Conservation (phyloP, 2,113 vertebrate genomes). For the Cyphomyrus plagiostoma region DNA sequence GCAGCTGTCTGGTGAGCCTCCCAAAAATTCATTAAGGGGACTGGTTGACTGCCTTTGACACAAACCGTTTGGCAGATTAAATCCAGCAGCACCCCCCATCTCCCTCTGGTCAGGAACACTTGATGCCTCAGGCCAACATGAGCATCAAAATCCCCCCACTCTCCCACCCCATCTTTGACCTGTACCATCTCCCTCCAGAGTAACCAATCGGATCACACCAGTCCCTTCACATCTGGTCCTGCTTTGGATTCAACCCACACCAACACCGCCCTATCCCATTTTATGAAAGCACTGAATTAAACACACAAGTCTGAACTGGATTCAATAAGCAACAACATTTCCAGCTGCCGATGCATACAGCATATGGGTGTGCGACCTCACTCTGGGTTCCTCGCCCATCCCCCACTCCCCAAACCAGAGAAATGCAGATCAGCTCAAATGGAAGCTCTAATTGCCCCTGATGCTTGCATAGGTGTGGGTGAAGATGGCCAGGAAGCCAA, state of each 20-base stretch:
- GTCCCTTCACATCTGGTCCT: conserved; percentile 25
- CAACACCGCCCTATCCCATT: not conserved
- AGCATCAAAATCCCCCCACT: conserved; percentile 8
- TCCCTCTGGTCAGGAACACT: conserved; percentile 28
- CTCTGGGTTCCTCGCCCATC: not conserved
- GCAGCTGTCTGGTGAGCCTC: not conserved
- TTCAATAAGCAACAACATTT: conserved; percentile 13
- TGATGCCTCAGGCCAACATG: conserved; percentile 31
- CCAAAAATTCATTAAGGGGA: not conserved
- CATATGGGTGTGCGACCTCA: not conserved
- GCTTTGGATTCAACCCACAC: conserved; percentile 13
- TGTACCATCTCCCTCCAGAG: not conserved
- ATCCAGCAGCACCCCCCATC: not conserved
- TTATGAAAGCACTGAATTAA: conserved; percentile 26
- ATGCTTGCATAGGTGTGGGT: not conserved
- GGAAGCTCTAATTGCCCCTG: not conserved
- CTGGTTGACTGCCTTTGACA: not conserved
- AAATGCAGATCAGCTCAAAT: not conserved
- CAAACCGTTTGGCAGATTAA: not conserved
- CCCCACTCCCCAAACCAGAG: not conserved
- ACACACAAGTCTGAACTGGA: conserved; percentile 26
- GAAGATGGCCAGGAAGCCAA: not conserved
- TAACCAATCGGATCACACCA: not conserved
- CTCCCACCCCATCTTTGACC: not conserved
- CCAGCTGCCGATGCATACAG: not conserved